phyloP scores from a whole-genome alignment of 2,888 invertebrate genomes.

The Incurvaria masculella region DNA sequence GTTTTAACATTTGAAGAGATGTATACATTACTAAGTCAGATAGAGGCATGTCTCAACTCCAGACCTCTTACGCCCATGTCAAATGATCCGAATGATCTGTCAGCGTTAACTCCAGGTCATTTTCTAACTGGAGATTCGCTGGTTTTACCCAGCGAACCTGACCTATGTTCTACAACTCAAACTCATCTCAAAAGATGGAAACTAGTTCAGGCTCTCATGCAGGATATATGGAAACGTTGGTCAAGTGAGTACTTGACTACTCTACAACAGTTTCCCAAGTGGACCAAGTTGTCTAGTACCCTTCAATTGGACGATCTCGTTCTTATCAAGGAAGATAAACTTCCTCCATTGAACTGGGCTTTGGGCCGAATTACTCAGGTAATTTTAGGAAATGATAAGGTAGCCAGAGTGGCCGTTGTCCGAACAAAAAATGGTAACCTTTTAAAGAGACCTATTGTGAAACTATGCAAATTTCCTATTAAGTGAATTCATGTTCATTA shows the following conservation, averaged over 20 bases:
- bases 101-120: slow-evolving; percentile 17
- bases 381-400: too few species aligned
- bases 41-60: slow-evolving; percentile 18
- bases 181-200: slow-evolving; percentile 15
- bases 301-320: background rate
- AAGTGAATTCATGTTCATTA: too few species aligned
- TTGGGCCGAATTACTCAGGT: too few species aligned
- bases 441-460: too few species aligned
- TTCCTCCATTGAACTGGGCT: background rate
- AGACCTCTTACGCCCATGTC: slow-evolving; percentile 16
- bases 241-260: slow-evolving; percentile 16
- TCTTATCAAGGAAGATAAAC: background rate
- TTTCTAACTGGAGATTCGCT: slow-evolving; percentile 16
- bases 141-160: slow-evolving; percentile 7
- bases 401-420: too few species aligned
- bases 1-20: slow-evolving; percentile 18
- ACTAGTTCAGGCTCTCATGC: slow-evolving; percentile 17
- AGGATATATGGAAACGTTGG: slow-evolving; percentile 19
- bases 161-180: background rate
- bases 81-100: slow-evolving; percentile 17
- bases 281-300: background rate
- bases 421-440: too few species aligned
- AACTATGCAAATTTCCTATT: too few species aligned
- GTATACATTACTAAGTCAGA: slow-evolving; percentile 15
- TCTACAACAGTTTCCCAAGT: background rate